These are phyloP conservation scores for Himalopsyche anomala DNA, from an alignment of 2,888 invertebrate genomes.

Conservation along the genomic window DNA sequence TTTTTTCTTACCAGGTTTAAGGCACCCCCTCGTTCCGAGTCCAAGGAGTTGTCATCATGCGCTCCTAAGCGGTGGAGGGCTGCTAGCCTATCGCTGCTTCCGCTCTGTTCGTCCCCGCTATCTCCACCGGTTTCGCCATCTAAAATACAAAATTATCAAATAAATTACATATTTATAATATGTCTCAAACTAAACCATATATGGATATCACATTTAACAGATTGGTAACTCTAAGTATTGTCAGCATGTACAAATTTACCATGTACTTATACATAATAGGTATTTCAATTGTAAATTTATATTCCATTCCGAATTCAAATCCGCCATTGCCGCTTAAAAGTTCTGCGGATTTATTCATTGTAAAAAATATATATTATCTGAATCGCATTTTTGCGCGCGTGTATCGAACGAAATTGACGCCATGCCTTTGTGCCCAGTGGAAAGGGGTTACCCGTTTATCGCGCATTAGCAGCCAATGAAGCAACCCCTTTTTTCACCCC, in stretches of 20 bases:
- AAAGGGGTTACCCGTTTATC: slow-evolving; percentile 67
- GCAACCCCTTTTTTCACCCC: slow-evolving; percentile 67
- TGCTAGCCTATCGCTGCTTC: slow-evolving; percentile 77
- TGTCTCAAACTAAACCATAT: too few relatives aligned
- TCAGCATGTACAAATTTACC: too few relatives aligned
- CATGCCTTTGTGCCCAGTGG: slow-evolving; percentile 42
- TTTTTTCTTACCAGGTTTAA: slow-evolving; percentile 79
- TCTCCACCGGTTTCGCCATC: slow-evolving; percentile 80
- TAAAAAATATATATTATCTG: slow-evolving; percentile 31
- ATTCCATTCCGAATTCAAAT: too few relatives aligned
- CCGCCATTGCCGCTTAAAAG: neutral
- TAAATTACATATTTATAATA: too few relatives aligned
- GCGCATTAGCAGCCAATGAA: slow-evolving; percentile 68
- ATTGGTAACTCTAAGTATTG: too few relatives aligned
- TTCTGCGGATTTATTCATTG: neutral
- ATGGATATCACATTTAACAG: too few relatives aligned
- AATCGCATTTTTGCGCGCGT: slow-evolving; percentile 28
- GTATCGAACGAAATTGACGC: slow-evolving; percentile 35
- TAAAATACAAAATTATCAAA: slow-evolving; percentile 69
- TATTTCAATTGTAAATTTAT: too few relatives aligned
- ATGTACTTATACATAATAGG: too few relatives aligned
- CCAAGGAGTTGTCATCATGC: slow-evolving; percentile 80
- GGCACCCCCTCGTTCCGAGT: slow-evolving; percentile 79
- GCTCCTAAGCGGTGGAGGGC: slow-evolving; percentile 71
- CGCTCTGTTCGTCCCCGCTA: slow-evolving; percentile 79